These are phyloP conservation scores for Megaceryle torquata DNA, from an alignment of 2,113 vertebrate genomes.

Conservation along the genomic window DNA sequence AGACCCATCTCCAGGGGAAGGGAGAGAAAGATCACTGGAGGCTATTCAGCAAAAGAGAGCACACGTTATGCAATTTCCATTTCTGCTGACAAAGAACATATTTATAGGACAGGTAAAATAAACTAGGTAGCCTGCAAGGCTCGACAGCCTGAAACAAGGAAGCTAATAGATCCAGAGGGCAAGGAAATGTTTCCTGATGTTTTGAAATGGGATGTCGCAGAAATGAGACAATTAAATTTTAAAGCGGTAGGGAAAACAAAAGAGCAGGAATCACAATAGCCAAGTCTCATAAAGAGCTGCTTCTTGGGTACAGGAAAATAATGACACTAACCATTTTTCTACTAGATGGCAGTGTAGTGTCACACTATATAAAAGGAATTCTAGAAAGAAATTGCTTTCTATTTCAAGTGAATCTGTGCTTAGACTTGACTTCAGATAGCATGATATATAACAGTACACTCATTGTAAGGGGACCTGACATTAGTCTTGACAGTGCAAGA, in stretches of 20 bases:
- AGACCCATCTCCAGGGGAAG: background rate
- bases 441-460: background rate
- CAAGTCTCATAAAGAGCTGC: constrained; percentile 35
- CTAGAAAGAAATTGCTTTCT: constrained; percentile 35
- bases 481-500: background rate
- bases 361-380: constrained; percentile 45
- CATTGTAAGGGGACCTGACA: background rate
- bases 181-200: background rate
- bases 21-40: background rate
- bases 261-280: constrained; percentile 26
- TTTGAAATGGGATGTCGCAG: background rate
- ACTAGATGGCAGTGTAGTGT: constrained; percentile 74
- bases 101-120: constrained; percentile 17
- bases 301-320: constrained; percentile 5
- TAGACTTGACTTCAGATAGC: constrained; percentile 33
- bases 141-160: background rate
- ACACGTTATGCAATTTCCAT: background rate
- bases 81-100: background rate
- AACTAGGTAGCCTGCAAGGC: background rate
- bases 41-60: background rate
- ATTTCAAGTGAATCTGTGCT: constrained; percentile 47
- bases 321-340: constrained; percentile 53
- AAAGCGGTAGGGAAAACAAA: constrained; percentile 25
- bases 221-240: background rate
- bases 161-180: background rate